A percentile compares a stretch with the other conserved stretches of the same genome.
Conservation (phyloP, 2,113 vertebrate species). For the Lepidothrix coronata region DNA sequence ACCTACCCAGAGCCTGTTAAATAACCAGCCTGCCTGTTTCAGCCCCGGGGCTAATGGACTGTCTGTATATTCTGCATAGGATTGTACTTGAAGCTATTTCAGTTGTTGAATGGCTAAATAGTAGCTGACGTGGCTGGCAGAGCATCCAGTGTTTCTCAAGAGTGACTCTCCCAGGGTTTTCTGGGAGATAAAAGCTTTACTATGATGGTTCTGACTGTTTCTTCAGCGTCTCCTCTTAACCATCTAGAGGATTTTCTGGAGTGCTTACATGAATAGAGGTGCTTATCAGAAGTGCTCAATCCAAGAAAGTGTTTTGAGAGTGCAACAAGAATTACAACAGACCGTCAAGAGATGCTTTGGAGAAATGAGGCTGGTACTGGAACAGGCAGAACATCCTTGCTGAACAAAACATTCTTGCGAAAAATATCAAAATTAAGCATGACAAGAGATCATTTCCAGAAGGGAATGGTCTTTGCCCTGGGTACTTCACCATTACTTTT, state of each 20-base stretch:
- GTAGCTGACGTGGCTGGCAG: not conserved
- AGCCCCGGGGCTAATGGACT: not conserved
- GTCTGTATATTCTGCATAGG: not conserved
- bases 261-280: slow-evolving; percentile 43
- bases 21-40: not conserved
- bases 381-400: not conserved
- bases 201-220: not conserved
- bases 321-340: slow-evolving; percentile 33
- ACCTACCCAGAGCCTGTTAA: not conserved
- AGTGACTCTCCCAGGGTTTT: not conserved
- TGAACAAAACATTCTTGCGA: slow-evolving; percentile 7
- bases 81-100: not conserved
- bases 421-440: not conserved
- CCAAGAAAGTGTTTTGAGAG: slow-evolving; percentile 9
- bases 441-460: not conserved
- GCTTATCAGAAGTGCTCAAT: slow-evolving; percentile 29
- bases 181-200: not conserved
- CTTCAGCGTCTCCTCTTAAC: slow-evolving; percentile 11
- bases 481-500: not conserved
- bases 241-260: slow-evolving; percentile 36
- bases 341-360: not conserved
- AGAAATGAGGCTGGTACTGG: not conserved
- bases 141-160: not conserved
- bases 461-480: not conserved
- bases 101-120: not conserved